phyloP scores from a whole-genome alignment of 2,797 vertebrate genomes.

The Falco berigora region DNA sequence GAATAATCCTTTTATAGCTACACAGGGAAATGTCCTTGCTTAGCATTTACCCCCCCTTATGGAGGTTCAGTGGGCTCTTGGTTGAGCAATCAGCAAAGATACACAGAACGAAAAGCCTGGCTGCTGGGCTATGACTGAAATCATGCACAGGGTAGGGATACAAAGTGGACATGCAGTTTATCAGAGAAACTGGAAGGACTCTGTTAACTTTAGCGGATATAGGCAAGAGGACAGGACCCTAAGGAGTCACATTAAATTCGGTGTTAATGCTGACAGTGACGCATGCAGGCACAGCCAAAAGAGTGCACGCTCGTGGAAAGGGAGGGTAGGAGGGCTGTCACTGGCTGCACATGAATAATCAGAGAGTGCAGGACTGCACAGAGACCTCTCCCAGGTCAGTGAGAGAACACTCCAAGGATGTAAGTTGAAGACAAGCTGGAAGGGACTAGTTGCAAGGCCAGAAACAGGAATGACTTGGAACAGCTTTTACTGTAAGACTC shows the following conservation, averaged over 20 bases:
- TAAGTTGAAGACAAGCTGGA: background rate
- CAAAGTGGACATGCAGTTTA: background rate
- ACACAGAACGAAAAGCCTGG: background rate
- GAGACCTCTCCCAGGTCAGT: background rate
- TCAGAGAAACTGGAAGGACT: background rate
- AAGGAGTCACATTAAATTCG: background rate
- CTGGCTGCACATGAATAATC: background rate
- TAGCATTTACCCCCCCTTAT: background rate
- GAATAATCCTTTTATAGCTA: background rate
- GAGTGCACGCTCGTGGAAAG: background rate
- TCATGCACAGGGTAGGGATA: background rate
- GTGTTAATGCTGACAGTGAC: background rate
- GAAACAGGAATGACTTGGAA: background rate
- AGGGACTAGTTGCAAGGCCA: background rate
- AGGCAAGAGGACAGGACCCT: background rate
- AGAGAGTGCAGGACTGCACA: background rate
- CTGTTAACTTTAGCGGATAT: background rate
- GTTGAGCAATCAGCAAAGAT: background rate
- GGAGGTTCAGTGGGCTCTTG: background rate
- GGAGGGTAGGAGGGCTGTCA: background rate
- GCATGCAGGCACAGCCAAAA: background rate
- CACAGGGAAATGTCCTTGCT: background rate
- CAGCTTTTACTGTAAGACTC: background rate
- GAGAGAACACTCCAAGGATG: background rate
- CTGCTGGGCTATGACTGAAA: background rate